Evolutionary conservation across 2,113 vertebrate genomes (phyloP).

Genomic region (Pseudopipra pipra): DNA sequence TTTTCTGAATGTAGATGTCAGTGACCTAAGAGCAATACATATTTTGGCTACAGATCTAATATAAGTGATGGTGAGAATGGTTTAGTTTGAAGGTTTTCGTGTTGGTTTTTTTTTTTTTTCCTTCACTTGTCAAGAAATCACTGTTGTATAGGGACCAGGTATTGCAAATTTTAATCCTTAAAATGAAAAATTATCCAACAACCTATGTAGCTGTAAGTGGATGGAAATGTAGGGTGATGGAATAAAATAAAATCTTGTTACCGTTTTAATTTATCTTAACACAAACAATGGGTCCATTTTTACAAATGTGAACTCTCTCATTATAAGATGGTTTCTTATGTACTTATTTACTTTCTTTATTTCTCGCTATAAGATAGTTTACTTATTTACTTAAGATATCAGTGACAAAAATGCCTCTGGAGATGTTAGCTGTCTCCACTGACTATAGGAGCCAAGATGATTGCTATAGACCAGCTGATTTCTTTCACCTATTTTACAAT

Average conservation of each 20-base stretch:
- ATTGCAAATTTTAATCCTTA: not conserved
- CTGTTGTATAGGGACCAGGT: not conserved
- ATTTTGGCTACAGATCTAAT: not conserved
- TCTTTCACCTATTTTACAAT: not conserved
- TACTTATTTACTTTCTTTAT: not conserved
- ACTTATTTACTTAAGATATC: not conserved
- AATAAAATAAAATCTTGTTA: not conserved
- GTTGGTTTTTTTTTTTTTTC: not conserved
- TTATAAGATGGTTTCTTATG: not conserved
- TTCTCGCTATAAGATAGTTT: not conserved
- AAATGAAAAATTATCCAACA: not conserved
- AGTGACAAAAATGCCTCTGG: not conserved
- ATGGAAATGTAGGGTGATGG: not conserved
- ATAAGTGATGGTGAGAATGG: not conserved
- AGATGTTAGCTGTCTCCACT: not conserved
- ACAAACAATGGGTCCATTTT: not conserved
- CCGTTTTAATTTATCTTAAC: not conserved
- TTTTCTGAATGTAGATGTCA: not conserved
- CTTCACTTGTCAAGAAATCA: not conserved
- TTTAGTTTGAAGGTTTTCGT: not conserved
- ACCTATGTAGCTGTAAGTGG: not conserved
- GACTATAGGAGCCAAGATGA: not conserved
- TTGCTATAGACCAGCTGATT: not conserved
- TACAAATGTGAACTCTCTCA: not conserved
- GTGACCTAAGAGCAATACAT: not conserved